phyloP scores from a whole-genome alignment of 2,888 invertebrate genomes.

The Perizoma affinitatum region DNA sequence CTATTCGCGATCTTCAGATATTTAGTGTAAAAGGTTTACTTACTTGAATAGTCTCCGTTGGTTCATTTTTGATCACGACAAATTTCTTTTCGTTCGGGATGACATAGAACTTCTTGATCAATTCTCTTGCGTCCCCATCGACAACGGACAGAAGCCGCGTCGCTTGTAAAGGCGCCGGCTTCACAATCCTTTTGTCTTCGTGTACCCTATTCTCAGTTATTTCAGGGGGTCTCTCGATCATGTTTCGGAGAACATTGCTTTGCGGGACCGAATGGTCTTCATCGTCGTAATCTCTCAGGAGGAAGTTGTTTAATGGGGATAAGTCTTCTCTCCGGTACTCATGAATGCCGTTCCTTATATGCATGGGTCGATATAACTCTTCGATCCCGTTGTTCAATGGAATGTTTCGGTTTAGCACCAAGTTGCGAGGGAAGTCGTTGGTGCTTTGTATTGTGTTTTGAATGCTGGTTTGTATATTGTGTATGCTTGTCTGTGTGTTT shows the following conservation, averaged over 20 bases:
- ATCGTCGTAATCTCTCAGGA: conserved; percentile 75
- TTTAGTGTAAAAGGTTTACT: conserved; percentile 40
- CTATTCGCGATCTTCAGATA: no score
- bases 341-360: conserved; percentile 69
- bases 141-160: conserved; percentile 64
- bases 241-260: conserved; percentile 55
- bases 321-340: conserved; percentile 68
- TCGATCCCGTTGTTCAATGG: conserved; percentile 72
- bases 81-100: conserved; percentile 86
- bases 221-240: conserved; percentile 63
- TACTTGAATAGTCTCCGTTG: conserved; percentile 75
- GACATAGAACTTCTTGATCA: conserved; percentile 70
- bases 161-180: conserved; percentile 74
- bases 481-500: conserved; percentile 53
- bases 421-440: conserved; percentile 70
- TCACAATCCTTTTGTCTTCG: conserved; percentile 71
- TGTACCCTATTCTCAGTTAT: conserved; percentile 64
- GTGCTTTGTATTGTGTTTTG: conserved; percentile 60
- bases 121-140: conserved; percentile 65
- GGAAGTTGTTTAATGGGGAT: conserved; percentile 67
- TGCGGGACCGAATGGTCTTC: conserved; percentile 65
- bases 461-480: conserved; percentile 57
- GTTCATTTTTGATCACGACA: conserved; percentile 86
- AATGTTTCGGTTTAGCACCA: conserved; percentile 64
- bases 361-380: conserved; percentile 54